Base-by-base conservation (phyloP, 1,140 invertebrate genomes). In the Oppia nitens region DNA sequence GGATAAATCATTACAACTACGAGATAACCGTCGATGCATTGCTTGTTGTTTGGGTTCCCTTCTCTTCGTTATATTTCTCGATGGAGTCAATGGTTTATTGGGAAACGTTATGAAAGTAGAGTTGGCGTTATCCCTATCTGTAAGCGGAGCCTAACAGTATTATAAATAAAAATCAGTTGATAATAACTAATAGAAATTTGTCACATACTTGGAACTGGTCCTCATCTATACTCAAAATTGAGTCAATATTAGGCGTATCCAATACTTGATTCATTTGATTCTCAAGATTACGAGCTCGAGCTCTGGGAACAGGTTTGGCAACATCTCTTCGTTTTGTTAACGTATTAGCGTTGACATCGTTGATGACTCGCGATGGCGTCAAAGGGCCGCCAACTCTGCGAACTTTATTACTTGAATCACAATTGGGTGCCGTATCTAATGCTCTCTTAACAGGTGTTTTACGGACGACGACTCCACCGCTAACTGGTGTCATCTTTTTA, bases 401-500 rank as follows among this genome's bases (percentile, higher is more conserved):
- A 9, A 40, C 17, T 40, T 40, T 40, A 40, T 17, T 40, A 17
- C 17, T 40, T 6, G 32, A 40, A 40, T 17, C 32, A 17, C 32
- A 6, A 51, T 51, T 51, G 6, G 21, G 49, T 28, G 14, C 4
- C n/a, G 56, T 45, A 28, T 45, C 48, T 12, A 57, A 40, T 2
- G 51, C 20, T 4, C 24, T 48, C 25, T 59, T 59, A 14, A 49
- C 20, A 23, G 17, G 17, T 21, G 53, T 59, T 45, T 54, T 55
- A 57, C 53, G 1, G 52, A 17, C n/a, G 26, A 40, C 2, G 14
- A 11, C 40, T 25, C 53, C 53, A 6, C 53, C 53, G 12, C 6
- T 24, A 21, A 55, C 53, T 32, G 40, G 53, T 4, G 32, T 51
- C 2, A 23, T 20, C 26, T 57, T 55, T 2, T 3, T 3, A 25